phyloP scores from a whole-genome alignment of 2,797 vertebrate genomes.

The Hypotaenidia okinawae region DNA sequence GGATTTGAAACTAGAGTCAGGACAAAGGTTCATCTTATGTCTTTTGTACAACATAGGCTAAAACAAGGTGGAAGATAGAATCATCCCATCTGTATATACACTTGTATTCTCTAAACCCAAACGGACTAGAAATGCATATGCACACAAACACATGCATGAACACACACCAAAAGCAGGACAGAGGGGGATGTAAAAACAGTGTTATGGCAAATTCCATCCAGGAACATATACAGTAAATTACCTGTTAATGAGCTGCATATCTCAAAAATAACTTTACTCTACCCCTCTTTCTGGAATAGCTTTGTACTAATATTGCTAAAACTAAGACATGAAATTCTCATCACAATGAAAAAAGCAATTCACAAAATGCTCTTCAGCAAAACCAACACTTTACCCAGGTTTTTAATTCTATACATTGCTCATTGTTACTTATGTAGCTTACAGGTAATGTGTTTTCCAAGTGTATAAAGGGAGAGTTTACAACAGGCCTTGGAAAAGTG shows the following conservation, averaged over 20 bases:
- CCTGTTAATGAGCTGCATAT: not conserved
- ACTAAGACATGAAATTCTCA: not conserved
- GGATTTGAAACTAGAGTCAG: not conserved
- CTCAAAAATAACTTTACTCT: not conserved
- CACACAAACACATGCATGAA: accelerated
- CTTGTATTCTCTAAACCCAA: not conserved
- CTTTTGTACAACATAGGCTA: not conserved
- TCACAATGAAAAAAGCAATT: not conserved
- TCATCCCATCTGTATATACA: not conserved
- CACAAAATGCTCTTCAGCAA: not conserved
- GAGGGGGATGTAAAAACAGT: not conserved
- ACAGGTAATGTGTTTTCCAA: not conserved
- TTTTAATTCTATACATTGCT: not conserved
- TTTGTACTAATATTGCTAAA: not conserved
- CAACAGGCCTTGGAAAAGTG: not conserved
- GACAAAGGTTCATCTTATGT: not conserved
- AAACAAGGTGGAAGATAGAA: not conserved
- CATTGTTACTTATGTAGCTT: not conserved
- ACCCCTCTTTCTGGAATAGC: not conserved
- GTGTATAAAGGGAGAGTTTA: not conserved
- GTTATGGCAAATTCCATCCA: not conserved
- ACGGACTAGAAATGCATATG: not conserved
- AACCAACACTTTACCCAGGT: not conserved
- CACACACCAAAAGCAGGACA: not conserved
- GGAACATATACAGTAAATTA: not conserved